These are phyloP conservation scores for Rhea pennata DNA, from an alignment of 2,113 vertebrate species.

Conservation along the genomic window DNA sequence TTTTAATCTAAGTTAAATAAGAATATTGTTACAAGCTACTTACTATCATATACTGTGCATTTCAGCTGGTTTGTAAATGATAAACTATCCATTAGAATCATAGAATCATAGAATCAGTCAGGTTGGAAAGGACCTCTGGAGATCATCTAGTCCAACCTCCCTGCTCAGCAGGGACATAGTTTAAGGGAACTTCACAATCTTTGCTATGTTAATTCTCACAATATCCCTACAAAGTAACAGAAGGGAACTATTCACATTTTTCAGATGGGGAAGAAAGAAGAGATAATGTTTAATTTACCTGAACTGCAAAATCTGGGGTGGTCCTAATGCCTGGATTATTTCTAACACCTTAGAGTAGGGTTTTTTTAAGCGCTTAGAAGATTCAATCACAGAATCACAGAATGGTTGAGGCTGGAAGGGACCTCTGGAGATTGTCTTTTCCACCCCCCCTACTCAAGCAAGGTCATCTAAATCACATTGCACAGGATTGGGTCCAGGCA, in stretches of 20 bases:
- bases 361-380: not conserved
- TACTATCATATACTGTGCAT: accelerated
- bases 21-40: not conserved
- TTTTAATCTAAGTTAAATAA: not conserved
- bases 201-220: not conserved
- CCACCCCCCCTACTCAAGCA: no score
- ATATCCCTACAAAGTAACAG: not conserved
- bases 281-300: not conserved
- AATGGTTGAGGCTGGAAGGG: no score
- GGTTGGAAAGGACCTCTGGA: no score
- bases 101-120: no score
- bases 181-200: accelerated
- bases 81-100: not conserved
- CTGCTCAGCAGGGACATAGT: not conserved
- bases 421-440: no score
- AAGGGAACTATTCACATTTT: not conserved
- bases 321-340: not conserved
- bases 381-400: not conserved
- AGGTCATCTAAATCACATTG: no score
- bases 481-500: no score
- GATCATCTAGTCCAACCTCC: no score
- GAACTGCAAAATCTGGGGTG: not conserved
- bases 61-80: not conserved
- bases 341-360: not conserved
- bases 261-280: not conserved